Evolutionary conservation across 2,797 vertebrate genomes (phyloP).

Genomic region (Takifugu ocellatus): DNA sequence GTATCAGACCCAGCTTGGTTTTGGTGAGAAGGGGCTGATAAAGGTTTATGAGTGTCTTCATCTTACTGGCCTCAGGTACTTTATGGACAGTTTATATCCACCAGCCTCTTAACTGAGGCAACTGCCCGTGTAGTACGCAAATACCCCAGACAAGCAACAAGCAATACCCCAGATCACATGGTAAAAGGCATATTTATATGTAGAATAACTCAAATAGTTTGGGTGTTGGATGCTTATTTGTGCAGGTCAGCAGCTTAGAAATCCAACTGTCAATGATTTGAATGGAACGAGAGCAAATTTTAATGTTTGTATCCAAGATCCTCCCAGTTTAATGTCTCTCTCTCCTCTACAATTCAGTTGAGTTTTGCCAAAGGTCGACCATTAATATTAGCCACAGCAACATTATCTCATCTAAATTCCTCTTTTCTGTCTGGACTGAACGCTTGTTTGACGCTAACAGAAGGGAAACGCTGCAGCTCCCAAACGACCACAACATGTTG

Average conservation of each 20-base stretch:
- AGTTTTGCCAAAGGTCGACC: no score
- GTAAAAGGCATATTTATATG: slow-evolving; percentile 31
- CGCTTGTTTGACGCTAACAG: neutral
- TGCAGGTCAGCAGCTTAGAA: slow-evolving; percentile 44
- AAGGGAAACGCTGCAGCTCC: neutral
- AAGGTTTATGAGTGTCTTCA: no score
- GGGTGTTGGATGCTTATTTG: slow-evolving; percentile 28
- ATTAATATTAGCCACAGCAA: slow-evolving; percentile 9
- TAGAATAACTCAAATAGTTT: slow-evolving; percentile 53
- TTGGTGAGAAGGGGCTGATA: neutral
- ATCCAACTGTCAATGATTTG: slow-evolving; percentile 41
- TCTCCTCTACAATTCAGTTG: no score
- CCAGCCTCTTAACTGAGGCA: slow-evolving; percentile 6
- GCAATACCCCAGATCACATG: slow-evolving; percentile 54
- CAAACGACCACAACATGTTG: neutral
- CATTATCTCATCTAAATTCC: neutral
- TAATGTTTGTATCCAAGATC: neutral
- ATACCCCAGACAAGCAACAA: slow-evolving; percentile 38
- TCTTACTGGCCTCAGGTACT: slow-evolving; percentile 11
- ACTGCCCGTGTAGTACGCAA: slow-evolving; percentile 45
- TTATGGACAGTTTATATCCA: slow-evolving; percentile 5
- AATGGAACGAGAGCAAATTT: slow-evolving; percentile 54
- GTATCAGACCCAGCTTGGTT: slow-evolving; percentile 46
- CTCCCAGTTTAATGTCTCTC: neutral
- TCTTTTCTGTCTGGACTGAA: neutral